Evolutionary conservation across 2,797 vertebrate species (phyloP), one percentile per base, ranked within the genome.

Genomic region (Danio choprae): DNA sequence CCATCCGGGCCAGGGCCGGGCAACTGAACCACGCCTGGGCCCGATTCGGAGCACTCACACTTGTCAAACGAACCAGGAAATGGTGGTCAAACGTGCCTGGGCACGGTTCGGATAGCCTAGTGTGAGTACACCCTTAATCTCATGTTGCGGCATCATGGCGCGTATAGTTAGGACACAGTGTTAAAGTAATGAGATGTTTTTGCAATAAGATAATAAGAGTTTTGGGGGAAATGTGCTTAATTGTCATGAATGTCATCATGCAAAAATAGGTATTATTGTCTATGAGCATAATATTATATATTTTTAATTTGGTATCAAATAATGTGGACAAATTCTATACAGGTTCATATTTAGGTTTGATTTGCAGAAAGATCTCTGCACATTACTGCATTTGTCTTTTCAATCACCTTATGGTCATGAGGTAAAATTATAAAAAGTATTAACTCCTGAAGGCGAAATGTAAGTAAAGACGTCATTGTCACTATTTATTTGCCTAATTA

Each of bases 371-470:
- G 65, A 64, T 78, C 58, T 67, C 74, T 40, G 51, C 36, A 41
- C 41, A 60, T 68, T 63, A 79, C 81, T 68, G 64, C 76, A 18
- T 79, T 18, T 6, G 55, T 68, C 11, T 41, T 55, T 12, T 38
- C 71, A 40, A 36, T 59, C 41, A 51, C 73, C 48, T 60, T 65
- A 64, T 7, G 56, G 56, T 58, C 36, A 43, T 51, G 58, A 82
- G 60, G 29, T 46, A 60, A 80, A 83, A 67, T 50, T 29, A 50
- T 74, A 80, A 16, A 70, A 59, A 58, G 67, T 11, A 43, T 60
- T 51, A 44, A 80, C 77, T 40, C 67, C 58, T 50, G 20, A 74
- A 81, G 72, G 79, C 43, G 58, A 83, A 69, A 80, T 20, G 10
- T 51, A 60, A 18, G 16, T 41, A 43, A 68, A 51, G 2, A 22